Evolutionary conservation across 2,113 vertebrate genomes (phyloP).

Genomic region (Columba janthina): DNA sequence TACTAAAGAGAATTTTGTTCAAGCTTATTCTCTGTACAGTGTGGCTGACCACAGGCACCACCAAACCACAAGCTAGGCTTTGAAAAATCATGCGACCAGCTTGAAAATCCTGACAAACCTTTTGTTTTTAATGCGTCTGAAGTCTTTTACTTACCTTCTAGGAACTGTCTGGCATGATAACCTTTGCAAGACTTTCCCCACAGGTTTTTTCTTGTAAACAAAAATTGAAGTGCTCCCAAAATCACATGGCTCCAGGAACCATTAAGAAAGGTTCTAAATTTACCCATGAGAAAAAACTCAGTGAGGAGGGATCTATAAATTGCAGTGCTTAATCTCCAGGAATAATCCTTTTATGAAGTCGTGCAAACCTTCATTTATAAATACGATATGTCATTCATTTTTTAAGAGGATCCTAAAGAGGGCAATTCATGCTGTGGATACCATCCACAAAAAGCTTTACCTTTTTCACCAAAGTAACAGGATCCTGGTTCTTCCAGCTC

Average conservation of each 20-base stretch:
- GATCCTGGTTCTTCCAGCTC: not conserved
- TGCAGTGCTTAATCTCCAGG: not conserved
- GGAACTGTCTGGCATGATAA: not conserved
- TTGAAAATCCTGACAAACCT: not conserved
- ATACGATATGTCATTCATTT: not conserved
- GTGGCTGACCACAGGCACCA: not conserved
- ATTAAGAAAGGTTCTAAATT: not conserved
- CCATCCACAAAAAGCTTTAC: not conserved
- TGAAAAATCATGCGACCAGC: not conserved
- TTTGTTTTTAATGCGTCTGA: not conserved
- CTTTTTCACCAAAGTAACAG: not conserved
- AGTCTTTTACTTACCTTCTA: not conserved
- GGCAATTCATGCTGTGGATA: not conserved
- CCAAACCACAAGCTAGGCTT: not conserved
- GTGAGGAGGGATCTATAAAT: not conserved
- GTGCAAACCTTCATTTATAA: not conserved
- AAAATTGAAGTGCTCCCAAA: not conserved
- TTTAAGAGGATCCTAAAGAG: not conserved
- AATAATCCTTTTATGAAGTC: not conserved
- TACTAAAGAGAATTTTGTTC: not conserved
- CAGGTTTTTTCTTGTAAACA: not conserved
- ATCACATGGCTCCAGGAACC: not conserved
- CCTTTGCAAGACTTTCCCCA: not conserved
- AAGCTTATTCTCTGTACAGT: fast-evolving
- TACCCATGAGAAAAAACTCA: not conserved